Evolutionary conservation across 2,888 invertebrate genomes (phyloP).

Genomic region (Orchesella flavescens): DNA sequence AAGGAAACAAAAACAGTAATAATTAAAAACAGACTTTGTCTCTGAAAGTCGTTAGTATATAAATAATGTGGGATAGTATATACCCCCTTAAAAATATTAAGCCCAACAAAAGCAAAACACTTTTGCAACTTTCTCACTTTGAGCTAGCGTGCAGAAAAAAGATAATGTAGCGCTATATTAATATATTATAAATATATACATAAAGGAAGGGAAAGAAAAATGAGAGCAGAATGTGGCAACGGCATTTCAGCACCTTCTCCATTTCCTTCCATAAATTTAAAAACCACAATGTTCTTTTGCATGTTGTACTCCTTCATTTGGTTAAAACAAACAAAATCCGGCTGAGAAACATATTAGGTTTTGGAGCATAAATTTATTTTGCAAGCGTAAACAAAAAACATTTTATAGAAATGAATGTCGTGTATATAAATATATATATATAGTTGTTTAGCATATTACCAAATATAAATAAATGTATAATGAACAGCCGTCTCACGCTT

Average conservation of each 20-base stretch:
- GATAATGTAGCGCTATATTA: too few species aligned
- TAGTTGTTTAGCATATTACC: too few species aligned
- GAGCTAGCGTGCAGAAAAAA: background rate
- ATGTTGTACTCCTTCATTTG: constrained; percentile 1
- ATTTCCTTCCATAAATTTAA: constrained; percentile 20
- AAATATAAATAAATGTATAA: too few species aligned
- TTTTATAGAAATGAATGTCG: background rate
- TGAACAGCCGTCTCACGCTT: too few species aligned
- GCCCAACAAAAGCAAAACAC: background rate
- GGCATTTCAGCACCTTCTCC: constrained; percentile 24
- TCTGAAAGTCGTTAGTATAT: too few species aligned
- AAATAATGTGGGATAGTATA: background rate
- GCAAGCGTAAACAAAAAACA: constrained; percentile 2
- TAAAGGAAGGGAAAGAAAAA: background rate
- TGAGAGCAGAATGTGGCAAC: constrained; percentile 13
- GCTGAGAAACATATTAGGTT: background rate
- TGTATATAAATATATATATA: background rate
- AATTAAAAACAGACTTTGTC: too few species aligned
- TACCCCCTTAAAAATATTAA: background rate
- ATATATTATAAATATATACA: too few species aligned
- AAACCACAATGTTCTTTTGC: constrained; percentile 4
- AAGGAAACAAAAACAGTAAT: too few species aligned
- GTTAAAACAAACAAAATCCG: constrained; percentile 2
- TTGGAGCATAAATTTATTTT: constrained; percentile 27
- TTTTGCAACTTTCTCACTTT: background rate